Percentiles rank a stretch among this genome's conserved stretches.
Evolutionary conservation across 2,113 vertebrate genomes (phyloP).

Genomic region (Chaetura pelagica): DNA sequence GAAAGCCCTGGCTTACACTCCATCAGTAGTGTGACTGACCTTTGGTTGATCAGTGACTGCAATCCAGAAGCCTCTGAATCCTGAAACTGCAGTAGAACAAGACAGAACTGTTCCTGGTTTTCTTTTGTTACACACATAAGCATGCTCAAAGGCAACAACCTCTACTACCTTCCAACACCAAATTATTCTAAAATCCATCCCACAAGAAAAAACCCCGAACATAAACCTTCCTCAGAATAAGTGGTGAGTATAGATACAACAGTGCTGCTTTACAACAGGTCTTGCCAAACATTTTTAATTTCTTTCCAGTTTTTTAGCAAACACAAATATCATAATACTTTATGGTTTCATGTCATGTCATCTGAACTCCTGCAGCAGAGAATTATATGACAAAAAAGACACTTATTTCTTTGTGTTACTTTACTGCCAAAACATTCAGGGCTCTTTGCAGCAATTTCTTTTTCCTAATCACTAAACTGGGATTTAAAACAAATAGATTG

Average conservation of each 20-base stretch:
- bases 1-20: not conserved
- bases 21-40: not conserved
- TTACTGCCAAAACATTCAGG: not conserved
- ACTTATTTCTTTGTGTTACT: not conserved
- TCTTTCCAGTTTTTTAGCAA: not conserved
- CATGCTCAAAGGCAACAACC: fast-evolving
- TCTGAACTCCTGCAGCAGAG: not conserved
- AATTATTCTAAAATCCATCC: not conserved
- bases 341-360: not conserved
- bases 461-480: not conserved
- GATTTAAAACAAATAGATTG: not conserved
- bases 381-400: not conserved
- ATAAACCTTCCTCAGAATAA: not conserved
- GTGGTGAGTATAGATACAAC: fast-evolving
- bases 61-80: not conserved
- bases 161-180: not conserved
- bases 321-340: not conserved
- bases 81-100: not conserved
- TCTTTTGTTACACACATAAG: not conserved
- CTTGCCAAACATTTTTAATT: not conserved
- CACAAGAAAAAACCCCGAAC: fast-evolving
- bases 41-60: not conserved
- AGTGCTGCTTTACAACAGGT: not conserved
- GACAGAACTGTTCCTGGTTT: not conserved
- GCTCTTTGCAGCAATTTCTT: not conserved